Conservation (phyloP, 2,797 vertebrate species). For the Siniperca obscura region DNA sequence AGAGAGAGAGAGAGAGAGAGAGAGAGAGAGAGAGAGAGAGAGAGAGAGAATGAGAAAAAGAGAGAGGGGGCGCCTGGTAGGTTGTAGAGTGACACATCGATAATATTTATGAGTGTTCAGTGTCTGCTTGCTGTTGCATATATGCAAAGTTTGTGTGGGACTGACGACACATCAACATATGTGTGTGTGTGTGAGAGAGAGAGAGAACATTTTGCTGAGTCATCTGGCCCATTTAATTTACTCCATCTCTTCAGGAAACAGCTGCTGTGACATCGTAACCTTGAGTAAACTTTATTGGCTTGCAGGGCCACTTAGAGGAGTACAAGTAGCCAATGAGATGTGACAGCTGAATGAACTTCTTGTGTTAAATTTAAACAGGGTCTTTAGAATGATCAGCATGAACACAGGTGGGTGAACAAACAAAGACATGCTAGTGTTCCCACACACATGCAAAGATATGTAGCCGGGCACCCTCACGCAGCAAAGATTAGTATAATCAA, state of each 20-base stretch:
- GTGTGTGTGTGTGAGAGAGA: not conserved
- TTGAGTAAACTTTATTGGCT: slow-evolving; percentile 73
- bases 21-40: not conserved
- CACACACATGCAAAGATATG: not conserved
- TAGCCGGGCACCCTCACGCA: not conserved
- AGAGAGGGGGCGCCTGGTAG: slow-evolving; percentile 2
- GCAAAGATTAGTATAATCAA: not conserved
- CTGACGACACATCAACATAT: slow-evolving; percentile 14
- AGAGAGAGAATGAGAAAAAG: not conserved
- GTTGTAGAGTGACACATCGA: slow-evolving; percentile 36
- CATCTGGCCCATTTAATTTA: slow-evolving; percentile 70
- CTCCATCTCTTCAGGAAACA: slow-evolving; percentile 68
- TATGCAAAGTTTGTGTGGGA: slow-evolving; percentile 19
- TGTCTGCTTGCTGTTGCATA: slow-evolving; percentile 18
- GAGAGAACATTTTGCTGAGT: slow-evolving; percentile 63
- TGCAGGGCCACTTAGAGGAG: slow-evolving; percentile 44
- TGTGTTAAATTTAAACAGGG: slow-evolving; percentile 40
- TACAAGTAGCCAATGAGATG: slow-evolving; percentile 46
- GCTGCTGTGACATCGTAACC: slow-evolving; percentile 70
- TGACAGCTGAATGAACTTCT: slow-evolving; percentile 55
- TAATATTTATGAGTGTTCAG: slow-evolving; percentile 39
- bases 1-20: not conserved
- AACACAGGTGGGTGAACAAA: not conserved
- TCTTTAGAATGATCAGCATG: not conserved
- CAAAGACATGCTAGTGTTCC: not conserved